These are phyloP conservation scores for Xanthorhoe spadicearia DNA, from an alignment of 2,888 invertebrate genomes.

Conservation along the genomic window DNA sequence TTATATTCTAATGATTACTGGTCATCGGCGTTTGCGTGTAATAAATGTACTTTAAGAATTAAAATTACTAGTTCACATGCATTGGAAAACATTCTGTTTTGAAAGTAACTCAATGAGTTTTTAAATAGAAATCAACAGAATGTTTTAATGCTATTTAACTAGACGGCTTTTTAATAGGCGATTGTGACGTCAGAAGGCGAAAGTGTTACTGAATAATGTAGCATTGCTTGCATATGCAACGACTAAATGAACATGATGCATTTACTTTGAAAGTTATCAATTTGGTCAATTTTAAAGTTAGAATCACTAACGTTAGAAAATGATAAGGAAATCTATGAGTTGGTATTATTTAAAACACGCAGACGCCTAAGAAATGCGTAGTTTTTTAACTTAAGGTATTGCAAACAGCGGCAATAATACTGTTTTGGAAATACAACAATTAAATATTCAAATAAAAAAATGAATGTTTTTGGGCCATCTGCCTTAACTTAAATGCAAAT, in stretches of 20 bases:
- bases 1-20: slow-evolving; percentile 65
- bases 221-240: slow-evolving; percentile 24
- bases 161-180: slow-evolving; percentile 8
- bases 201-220: slow-evolving; percentile 40
- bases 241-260: slow-evolving; percentile 45
- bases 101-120: not conserved
- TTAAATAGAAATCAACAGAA: not conserved
- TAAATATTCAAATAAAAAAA: not conserved
- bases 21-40: slow-evolving; percentile 72
- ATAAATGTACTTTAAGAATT: slow-evolving; percentile 2
- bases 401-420: slow-evolving; percentile 27
- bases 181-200: slow-evolving; percentile 23
- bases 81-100: not conserved
- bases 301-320: slow-evolving; percentile 7
- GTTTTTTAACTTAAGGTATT: slow-evolving; percentile 41
- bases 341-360: slow-evolving; percentile 48
- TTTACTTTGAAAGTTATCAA: slow-evolving; percentile 46
- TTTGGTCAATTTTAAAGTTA: slow-evolving; percentile 13
- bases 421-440: not conserved
- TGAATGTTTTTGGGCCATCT: too few species aligned
- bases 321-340: slow-evolving; percentile 28
- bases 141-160: slow-evolving; percentile 1
- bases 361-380: slow-evolving; percentile 56
- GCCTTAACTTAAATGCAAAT: too few species aligned
- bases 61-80: not conserved